Evolutionary conservation across 2,888 invertebrate genomes (phyloP), one percentile per base, ranked within the genome.

Genomic region (Diloba caeruleocephala): DNA sequence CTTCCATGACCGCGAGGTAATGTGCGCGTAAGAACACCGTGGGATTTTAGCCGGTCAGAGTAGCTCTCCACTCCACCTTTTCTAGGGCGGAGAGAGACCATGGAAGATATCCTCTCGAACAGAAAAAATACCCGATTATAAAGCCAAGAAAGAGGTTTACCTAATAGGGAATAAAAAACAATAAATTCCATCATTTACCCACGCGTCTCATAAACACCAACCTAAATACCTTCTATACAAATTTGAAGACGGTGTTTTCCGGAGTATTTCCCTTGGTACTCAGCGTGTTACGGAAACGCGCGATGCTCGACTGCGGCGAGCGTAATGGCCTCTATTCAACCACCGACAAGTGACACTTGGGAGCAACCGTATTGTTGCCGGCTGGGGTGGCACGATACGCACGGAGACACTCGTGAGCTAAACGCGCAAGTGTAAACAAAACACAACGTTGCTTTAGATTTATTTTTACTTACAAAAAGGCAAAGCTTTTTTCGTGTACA

Each of bases 321-420:
- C 57, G 75, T 85, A 85, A 84, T 83, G 81, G 82, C 70, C 71
- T 72, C 82, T 72, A 84, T 84, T 85, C 84, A 81, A 36, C 43
- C 52, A 55, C 60, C 62, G 65, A 64, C 63, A 71, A 84, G 80
- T 79, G 83, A 73, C 81, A 77, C 84, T 83, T 67, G 62, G 70
- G 73, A 68, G 67, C 67, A 75, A 73, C 71, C 56, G 57, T 74
- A 78, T 82, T 84, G 78, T 79, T 61, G 23, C 54, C 49, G 36
- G 34, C 36, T 19, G 25, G 28, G 48, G 46, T 50, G 46, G 58
- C n/a, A 21, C 31, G 21, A 39, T 33, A 53, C 58, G 51, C 58
- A 57, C 41, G 26, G 28, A 32, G 41, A 32, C 38, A 26, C 65
- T 64, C 34, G 21, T 6, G 13, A 14, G 7, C 32, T 41, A 62